Evolutionary conservation across 1,140 invertebrate species (phyloP).

Genomic region (Drosophila auraria): DNA sequence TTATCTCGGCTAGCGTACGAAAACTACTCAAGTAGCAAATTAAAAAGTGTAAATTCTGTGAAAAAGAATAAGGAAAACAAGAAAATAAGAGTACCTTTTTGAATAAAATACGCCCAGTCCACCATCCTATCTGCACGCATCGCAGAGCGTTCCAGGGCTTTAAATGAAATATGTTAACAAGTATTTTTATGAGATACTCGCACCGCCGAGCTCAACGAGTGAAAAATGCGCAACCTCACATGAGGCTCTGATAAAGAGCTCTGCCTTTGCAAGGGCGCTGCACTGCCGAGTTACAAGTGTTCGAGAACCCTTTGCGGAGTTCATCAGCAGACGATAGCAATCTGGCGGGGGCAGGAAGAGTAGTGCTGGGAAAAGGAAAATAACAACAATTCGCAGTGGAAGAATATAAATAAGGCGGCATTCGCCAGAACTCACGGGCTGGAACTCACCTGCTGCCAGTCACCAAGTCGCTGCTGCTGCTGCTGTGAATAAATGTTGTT

Average conservation of each 20-base stretch:
- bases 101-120: neutral
- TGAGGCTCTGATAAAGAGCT: constrained; percentile 20
- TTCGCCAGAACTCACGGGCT: constrained; percentile 25
- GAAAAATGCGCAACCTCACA: constrained; percentile 21
- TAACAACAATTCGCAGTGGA: constrained; percentile 1
- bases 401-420: constrained; percentile 25
- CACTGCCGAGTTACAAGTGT: neutral
- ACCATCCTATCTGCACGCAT: neutral
- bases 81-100: neutral
- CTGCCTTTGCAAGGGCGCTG: neutral
- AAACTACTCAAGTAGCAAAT: neutral
- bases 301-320: constrained; percentile 15
- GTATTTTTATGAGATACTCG: constrained; percentile 18
- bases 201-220: neutral
- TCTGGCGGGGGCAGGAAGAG: neutral
- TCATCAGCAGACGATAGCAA: neutral
- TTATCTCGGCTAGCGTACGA: neutral
- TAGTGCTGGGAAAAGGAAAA: neutral
- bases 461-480: constrained; percentile 22
- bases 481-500: constrained; percentile 29
- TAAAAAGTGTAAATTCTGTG: neutral
- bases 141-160: neutral
- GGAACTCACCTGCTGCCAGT: constrained; percentile 22
- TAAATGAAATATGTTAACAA: constrained; percentile 16
- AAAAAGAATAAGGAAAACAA: neutral